Percentiles rank a stretch among this genome's conserved stretches.
These are phyloP conservation scores for Sitophilus oryzae DNA, from an alignment of 1,140 invertebrate genomes.

Conservation along the genomic window DNA sequence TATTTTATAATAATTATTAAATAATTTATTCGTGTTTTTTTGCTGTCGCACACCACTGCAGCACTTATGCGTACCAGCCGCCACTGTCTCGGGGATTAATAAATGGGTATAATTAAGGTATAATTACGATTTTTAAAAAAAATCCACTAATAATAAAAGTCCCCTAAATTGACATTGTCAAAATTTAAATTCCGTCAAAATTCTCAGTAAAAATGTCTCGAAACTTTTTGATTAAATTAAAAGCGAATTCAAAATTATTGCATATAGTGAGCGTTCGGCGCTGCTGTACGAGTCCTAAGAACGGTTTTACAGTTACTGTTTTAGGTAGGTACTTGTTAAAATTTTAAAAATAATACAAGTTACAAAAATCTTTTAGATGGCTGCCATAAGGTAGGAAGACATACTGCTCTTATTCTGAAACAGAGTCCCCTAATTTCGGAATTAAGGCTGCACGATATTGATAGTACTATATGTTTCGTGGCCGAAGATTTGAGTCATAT, in stretches of 20 bases:
- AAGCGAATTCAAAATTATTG: background rate
- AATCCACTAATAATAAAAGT: no score
- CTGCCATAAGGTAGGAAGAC: conserved; percentile 92
- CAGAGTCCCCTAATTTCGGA: conserved; percentile 75
- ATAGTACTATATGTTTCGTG: conserved; percentile 82
- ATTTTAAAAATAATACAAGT: background rate
- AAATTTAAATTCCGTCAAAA: conserved; percentile 3
- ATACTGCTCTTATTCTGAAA: conserved; percentile 88
- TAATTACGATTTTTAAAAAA: no score
- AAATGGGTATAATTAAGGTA: no score
- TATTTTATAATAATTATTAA: no score
- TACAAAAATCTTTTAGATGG: conserved; percentile 71
- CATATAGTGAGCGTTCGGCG: background rate
- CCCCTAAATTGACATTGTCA: no score
- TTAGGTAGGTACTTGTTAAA: background rate
- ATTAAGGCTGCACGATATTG: conserved; percentile 89
- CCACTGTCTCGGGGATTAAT: no score
- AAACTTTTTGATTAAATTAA: no score
- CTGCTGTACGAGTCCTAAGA: background rate
- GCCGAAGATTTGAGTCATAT: conserved; percentile 97
- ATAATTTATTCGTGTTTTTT: no score
- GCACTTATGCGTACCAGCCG: no score
- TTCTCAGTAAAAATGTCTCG: conserved; percentile 12
- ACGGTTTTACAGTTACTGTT: conserved; percentile 12
- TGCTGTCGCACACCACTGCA: no score